Evolutionary conservation across 2,113 vertebrate genomes (phyloP), one percentile per base, ranked within the genome.

Genomic region (Scomber colias): DNA sequence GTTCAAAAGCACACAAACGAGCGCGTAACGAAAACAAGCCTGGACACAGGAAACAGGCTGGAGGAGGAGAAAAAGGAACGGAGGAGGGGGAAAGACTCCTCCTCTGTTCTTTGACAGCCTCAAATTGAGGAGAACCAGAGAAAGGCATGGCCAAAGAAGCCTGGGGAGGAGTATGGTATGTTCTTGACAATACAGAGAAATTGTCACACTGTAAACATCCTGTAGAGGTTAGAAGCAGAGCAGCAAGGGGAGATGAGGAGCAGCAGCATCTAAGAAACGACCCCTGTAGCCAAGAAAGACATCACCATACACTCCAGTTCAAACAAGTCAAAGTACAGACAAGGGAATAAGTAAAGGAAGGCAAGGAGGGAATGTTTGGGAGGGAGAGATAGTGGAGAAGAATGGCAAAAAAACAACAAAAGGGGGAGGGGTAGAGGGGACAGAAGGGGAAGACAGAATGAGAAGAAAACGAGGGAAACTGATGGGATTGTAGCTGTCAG

Each of bases 31-130:
- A 90, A 95, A 93, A 94, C 90, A 92, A 91, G 83, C 77, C 93
- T 70, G 75, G 92, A 94, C 86, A 90, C 87, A 90, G 92, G 95
- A 94, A 95, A 83, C 84, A 72, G 72, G 78, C 75, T 79, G 83
- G 60, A 90, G 89, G 89, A 88, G 89, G 84, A 82, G 80, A 75
- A 67, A 49, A n/a, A 70, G 73, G 53, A 75, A 61, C 1, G 56
- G 85, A 76, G 82, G 75, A 84, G 68, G 86, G 77, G 61, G 27
- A 44, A 27, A 65, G 79, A 85, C 90, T 92, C 87, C 88, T 90
- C 91, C 92, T 92, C 87, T 92, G 77, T 72, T 86, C 79, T 71
- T 82, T 82, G 87, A 90, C 81, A 90, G 82, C 53, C 72, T 75
- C 61, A 84, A 91, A 87, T 89, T 88, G 89, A 89, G 79, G 48